These are phyloP conservation scores for Esox lucius DNA, from an alignment of 2,797 vertebrate species.

Conservation along the genomic window DNA sequence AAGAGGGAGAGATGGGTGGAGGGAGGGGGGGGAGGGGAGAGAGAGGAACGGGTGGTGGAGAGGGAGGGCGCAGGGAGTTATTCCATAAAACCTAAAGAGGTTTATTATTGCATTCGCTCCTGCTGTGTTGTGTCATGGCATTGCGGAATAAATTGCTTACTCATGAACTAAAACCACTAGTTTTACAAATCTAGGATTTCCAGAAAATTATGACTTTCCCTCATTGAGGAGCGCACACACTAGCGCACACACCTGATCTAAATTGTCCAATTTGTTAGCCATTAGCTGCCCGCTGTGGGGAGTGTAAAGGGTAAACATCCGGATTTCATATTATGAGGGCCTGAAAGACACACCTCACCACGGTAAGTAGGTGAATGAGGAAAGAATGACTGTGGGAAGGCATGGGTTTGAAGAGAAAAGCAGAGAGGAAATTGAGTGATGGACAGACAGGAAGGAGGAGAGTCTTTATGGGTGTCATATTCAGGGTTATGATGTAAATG, in stretches of 20 bases:
- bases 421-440: conserved; percentile 27
- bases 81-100: conserved; percentile 17
- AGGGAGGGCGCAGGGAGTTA: background rate
- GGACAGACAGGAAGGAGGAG: conserved; percentile 14
- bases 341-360: background rate
- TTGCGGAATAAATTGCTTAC: background rate
- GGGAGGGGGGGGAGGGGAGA: background rate
- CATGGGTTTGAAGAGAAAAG: conserved; percentile 24
- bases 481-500: conserved; percentile 42
- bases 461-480: conserved; percentile 16
- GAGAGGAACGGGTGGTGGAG: background rate
- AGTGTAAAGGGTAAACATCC: conserved; percentile 48
- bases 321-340: conserved; percentile 46
- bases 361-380: background rate
- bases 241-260: conserved; percentile 51
- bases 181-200: no score
- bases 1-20: conserved; percentile 6
- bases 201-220: background rate
- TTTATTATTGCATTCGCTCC: background rate
- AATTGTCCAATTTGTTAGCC: conserved; percentile 60
- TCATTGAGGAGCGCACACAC: conserved; percentile 19
- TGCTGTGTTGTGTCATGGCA: background rate
- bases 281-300: conserved; percentile 40
- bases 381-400: background rate
- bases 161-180: no score